phyloP scores from a whole-genome alignment of 2,888 invertebrate genomes.

The Malachius bipustulatus region DNA sequence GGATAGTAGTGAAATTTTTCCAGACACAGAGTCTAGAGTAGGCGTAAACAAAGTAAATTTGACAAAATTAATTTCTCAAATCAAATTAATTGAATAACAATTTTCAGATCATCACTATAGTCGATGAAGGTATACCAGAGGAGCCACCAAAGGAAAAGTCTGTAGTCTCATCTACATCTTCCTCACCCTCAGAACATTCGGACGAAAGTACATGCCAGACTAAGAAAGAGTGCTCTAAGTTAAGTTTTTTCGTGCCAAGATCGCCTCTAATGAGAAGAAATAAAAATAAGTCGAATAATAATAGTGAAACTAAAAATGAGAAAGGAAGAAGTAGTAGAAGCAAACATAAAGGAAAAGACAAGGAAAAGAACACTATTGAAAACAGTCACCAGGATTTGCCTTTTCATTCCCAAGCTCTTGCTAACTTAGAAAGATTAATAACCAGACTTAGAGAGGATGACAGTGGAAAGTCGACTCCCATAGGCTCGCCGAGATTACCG shows the following conservation, averaged over 20 bases:
- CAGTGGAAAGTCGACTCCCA: slow-evolving; percentile 38
- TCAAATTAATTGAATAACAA: no score
- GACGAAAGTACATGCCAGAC: slow-evolving; percentile 13
- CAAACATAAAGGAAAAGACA: slow-evolving; percentile 26
- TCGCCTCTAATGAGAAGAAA: slow-evolving; percentile 35
- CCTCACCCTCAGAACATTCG: slow-evolving; percentile 10
- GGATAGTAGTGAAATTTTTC: slow-evolving; percentile 71
- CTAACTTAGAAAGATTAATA: slow-evolving; percentile 46
- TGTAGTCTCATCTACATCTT: no score
- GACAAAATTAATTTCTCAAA: no score
- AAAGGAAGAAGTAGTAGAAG: slow-evolving; percentile 24
- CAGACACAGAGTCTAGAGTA: slow-evolving; percentile 33
- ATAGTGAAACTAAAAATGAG: slow-evolving; percentile 16
- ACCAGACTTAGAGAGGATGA: slow-evolving; percentile 45
- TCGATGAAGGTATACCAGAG: no score
- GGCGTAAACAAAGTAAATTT: not conserved
- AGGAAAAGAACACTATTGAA: slow-evolving; percentile 17
- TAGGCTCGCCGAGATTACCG: slow-evolving; percentile 50
- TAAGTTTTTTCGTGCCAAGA: slow-evolving; percentile 33
- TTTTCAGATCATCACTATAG: no score
- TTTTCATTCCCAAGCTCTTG: slow-evolving; percentile 42
- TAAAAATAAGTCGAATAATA: slow-evolving; percentile 26
- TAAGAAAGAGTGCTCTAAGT: slow-evolving; percentile 29
- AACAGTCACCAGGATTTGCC: slow-evolving; percentile 26
- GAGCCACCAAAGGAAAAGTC: no score